A percentile compares a stretch with the other conserved stretches of the same genome.
Conservation (phyloP, 2,113 vertebrate species). For the Dissostichus mawsoni region DNA sequence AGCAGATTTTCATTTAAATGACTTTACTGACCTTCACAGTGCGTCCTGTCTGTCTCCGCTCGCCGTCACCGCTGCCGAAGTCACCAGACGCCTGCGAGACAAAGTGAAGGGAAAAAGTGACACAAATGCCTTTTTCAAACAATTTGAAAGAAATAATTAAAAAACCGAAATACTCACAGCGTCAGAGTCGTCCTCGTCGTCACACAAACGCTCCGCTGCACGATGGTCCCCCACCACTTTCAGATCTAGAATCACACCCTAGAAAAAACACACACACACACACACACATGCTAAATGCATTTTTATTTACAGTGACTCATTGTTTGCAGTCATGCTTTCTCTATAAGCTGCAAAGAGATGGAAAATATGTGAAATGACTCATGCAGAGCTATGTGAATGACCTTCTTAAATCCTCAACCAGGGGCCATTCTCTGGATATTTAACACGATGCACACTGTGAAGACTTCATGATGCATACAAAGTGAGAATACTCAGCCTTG, state of each 20-base stretch:
- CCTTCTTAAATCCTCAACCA: background rate
- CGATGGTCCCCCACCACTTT: conserved; percentile 83
- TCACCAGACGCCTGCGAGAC: conserved; percentile 87
- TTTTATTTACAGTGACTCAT: background rate
- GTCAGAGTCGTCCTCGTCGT: conserved; percentile 88
- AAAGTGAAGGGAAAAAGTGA: background rate
- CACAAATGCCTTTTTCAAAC: background rate
- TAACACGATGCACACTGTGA: background rate
- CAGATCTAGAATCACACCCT: conserved; percentile 91
- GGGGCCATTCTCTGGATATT: background rate
- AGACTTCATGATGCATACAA: background rate
- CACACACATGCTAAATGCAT: background rate
- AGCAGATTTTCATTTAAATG: no score
- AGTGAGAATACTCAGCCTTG: background rate
- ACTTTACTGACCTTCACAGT: conserved; percentile 45
- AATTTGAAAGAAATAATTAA: background rate
- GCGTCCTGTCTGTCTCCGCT: background rate
- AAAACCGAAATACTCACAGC: conserved; percentile 78
- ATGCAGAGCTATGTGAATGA: background rate
- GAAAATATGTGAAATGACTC: conserved; percentile 19
- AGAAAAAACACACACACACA: background rate
- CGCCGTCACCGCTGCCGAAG: conserved; percentile 87
- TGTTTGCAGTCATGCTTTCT: background rate
- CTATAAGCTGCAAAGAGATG: conserved; percentile 6
- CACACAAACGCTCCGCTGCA: conserved; percentile 86